Evolutionary conservation across 64 coral and sea anemone genomes (phyloP), one percentile per base, ranked within the genome.

Genomic region (Pachyseris speciosa): DNA sequence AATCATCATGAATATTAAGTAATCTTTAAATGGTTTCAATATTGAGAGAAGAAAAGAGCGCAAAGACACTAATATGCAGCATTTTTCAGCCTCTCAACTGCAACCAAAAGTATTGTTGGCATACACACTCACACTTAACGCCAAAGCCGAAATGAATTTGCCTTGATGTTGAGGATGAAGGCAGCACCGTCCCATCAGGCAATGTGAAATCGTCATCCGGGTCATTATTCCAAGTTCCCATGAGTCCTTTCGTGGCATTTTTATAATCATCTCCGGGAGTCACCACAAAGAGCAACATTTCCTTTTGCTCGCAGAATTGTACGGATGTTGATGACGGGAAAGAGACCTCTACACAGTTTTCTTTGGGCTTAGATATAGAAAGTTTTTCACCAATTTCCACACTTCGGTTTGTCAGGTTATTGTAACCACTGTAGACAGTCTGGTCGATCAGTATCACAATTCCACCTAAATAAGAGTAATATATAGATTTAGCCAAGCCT

Each of bases 161-260:
- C 10, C 52, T 61, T 48, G 34, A 22, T 22, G 52, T 63, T 25
- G 55, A 83, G 26, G 52, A 61, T 10, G 55, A 10, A 22, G 52
- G 16, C 33, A 83, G 29, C 22, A 63, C 78, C 0, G 52, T 64
- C 7, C 78, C 78, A 39, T 83, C 39, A 70, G 74, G 88, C 60
- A 80, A 44, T 43, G 88, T 81, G 42, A 80, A 90, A 43, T 90
- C 88, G 47, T 90, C 88, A 28, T 45, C 72, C 1, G 75, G 59
- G 34, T 80, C n/a, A 66, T 80, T 75, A 38, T 90, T 90, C 88
- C 88, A 90, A 1, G 59, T 64, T 19, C 88, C 88, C 55, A 90
- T 63, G 38, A 90, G 64, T 7, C 88, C 88, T 90, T 53, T 90
- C 3, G 75, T 80, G 20, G 63, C 34, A 76, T 79, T 90, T 58